phyloP scores from a whole-genome alignment of 2,113 vertebrate genomes.

The Proterorhinus semilunaris region DNA sequence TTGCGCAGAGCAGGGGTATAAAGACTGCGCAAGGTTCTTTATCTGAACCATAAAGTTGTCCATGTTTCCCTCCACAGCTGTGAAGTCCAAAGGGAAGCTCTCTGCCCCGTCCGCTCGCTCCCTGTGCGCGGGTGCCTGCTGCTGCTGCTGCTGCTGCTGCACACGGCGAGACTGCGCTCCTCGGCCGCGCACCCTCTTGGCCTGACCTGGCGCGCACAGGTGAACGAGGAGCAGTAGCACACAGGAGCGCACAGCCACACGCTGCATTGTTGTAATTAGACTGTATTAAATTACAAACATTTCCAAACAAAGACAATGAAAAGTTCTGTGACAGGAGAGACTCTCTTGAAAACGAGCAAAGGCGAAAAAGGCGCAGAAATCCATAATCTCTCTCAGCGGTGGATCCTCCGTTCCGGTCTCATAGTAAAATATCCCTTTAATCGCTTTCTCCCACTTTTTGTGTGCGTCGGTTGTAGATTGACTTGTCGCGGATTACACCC shows the following conservation, averaged over 20 bases:
- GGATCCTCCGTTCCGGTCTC: slow-evolving; percentile 8
- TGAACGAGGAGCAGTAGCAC: slow-evolving; percentile 80
- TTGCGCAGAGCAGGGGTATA: slow-evolving; percentile 88
- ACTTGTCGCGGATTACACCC: slow-evolving; percentile 27
- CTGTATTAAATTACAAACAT: slow-evolving; percentile 22
- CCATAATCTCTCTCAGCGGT: slow-evolving; percentile 30
- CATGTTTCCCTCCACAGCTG: slow-evolving; percentile 90
- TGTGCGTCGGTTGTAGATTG: slow-evolving; percentile 18
- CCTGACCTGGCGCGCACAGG: slow-evolving; percentile 64
- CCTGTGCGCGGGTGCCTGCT: slow-evolving; percentile 43
- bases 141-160: slow-evolving; percentile 40
- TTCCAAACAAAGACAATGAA: slow-evolving; percentile 11
- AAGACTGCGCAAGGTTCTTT: slow-evolving; percentile 88
- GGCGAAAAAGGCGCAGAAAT: slow-evolving; percentile 1
- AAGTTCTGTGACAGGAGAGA: slow-evolving; percentile 22
- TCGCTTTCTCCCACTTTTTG: background rate
- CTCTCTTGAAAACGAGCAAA: slow-evolving; percentile 16
- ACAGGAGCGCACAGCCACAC: slow-evolving; percentile 53
- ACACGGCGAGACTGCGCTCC: slow-evolving; percentile 66
- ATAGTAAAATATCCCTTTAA: background rate
- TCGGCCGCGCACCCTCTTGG: slow-evolving; percentile 78
- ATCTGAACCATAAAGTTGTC: slow-evolving; percentile 91
- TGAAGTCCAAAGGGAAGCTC: slow-evolving; percentile 92
- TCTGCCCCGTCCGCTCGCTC: slow-evolving; percentile 77
- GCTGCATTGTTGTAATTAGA: slow-evolving; percentile 39